Conservation (phyloP, 2,888 invertebrate genomes). For the Pecten maximus region DNA sequence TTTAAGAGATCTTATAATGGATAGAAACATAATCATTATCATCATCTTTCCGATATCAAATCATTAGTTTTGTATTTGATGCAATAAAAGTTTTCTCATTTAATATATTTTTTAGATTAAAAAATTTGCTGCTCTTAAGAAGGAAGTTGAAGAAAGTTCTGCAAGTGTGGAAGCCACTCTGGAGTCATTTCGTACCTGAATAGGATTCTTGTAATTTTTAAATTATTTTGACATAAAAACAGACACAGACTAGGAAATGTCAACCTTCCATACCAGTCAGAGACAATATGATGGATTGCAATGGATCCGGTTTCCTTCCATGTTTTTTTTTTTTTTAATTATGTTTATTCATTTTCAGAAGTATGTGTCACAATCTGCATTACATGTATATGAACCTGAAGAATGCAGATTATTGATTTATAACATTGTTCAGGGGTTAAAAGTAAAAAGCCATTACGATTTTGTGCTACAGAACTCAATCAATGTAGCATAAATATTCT, state of each 20-base stretch:
- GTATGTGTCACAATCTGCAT: too few relatives aligned
- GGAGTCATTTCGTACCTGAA: neutral
- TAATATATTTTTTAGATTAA: neutral
- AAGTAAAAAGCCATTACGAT: neutral
- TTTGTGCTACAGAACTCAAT: neutral
- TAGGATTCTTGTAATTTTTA: neutral
- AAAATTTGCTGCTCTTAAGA: neutral
- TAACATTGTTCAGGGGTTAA: neutral
- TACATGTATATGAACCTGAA: too few relatives aligned
- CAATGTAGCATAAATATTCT: neutral
- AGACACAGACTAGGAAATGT: neutral
- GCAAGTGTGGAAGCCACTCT: neutral
- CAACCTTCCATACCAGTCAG: neutral
- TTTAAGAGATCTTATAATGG: too few relatives aligned
- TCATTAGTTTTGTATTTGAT: too few relatives aligned
- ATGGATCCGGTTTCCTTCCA: neutral
- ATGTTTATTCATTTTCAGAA: neutral
- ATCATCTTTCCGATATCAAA: too few relatives aligned
- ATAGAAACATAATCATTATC: too few relatives aligned
- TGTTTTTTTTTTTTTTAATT: neutral
- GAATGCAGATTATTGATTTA: neutral
- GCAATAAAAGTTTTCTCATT: too few relatives aligned
- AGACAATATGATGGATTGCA: neutral
- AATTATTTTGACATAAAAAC: neutral
- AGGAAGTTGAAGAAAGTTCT: conserved; percentile 5